Base-by-base conservation (phyloP, 2,888 invertebrate genomes). In the Monochamus alternatus region DNA sequence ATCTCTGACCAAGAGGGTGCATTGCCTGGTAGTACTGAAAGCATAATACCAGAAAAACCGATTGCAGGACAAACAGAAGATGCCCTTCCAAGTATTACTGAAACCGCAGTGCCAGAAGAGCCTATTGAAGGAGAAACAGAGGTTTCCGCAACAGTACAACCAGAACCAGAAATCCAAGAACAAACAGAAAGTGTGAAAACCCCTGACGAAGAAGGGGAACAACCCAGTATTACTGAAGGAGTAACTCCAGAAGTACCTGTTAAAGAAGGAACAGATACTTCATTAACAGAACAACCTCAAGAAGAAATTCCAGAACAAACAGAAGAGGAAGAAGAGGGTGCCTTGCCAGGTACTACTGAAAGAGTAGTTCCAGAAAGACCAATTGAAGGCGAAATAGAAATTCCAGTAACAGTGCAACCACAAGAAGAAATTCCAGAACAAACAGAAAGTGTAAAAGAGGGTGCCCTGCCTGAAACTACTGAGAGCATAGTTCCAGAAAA, bases 221-320 rank as follows among this genome's bases (percentile, higher is more conserved):
- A 5, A 7, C 38, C 38, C 4, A 7, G 38, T 38, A 38, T 7
- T 38, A 38, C 38, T 38, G 38, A 38, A 38, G 7, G 38, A 4
- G 38, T 38, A 2, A 7, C 7, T 1, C 38, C 38, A 38, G 38
- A 38, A 5, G 7, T 5, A 38, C 38, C 38, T 5, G 38, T 38
- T 4, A 7, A 38, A 38, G 38, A 7, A 38, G 60, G 31, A n/a
- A n/a, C 44, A 10, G 71, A 71, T 38, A 51, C n/a, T 51, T 10
- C 51, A 22, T 12, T 77, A 69, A 67, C 81, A 31, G 71, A 79
- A 74, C 75, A 78, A 73, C 4, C 9, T 14, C 60, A 78, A 44
- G 81, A 79, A 74, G 78, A 81, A 51, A 62, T 59, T 47, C 7
- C 71, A 43, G 71, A 60, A 60, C 22, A 9, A 62, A 3, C 31